These are phyloP conservation scores for Struthio camelus DNA, from an alignment of 2,113 vertebrate species.

Conservation along the genomic window DNA sequence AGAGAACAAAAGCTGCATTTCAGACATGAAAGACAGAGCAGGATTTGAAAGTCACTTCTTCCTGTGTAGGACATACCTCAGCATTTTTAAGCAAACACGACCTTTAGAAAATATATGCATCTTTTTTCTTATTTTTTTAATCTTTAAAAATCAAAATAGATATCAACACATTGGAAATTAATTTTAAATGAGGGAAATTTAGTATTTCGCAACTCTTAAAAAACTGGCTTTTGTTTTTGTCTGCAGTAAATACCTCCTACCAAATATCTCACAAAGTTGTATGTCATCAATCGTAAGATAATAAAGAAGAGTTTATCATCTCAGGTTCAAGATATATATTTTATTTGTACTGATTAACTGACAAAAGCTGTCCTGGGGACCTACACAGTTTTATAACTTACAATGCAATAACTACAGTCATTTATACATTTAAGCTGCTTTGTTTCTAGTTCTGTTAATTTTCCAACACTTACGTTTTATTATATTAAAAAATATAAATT, in stretches of 20 bases:
- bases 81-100: not conserved
- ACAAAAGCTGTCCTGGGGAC: constrained; percentile 22
- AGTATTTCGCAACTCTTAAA: not conserved
- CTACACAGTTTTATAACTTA: constrained; percentile 38
- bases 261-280: constrained; percentile 25
- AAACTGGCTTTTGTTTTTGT: not conserved
- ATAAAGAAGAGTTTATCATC: constrained; percentile 31
- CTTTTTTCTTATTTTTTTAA: not conserved
- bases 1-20: not conserved
- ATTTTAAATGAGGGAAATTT: not conserved
- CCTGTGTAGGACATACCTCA: not conserved
- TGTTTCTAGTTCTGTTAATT: constrained; percentile 26
- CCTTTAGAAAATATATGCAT: not conserved
- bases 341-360: constrained; percentile 32
- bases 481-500: constrained; percentile 43
- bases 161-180: not conserved
- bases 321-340: constrained; percentile 7
- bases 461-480: not conserved
- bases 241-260: constrained; percentile 16
- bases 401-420: constrained; percentile 25
- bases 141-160: not conserved
- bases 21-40: not conserved
- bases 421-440: constrained; percentile 24
- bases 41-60: not conserved
- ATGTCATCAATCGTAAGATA: not conserved